phyloP scores from a whole-genome alignment of 2,888 invertebrate genomes.

The Phanerotoma sp. region DNA sequence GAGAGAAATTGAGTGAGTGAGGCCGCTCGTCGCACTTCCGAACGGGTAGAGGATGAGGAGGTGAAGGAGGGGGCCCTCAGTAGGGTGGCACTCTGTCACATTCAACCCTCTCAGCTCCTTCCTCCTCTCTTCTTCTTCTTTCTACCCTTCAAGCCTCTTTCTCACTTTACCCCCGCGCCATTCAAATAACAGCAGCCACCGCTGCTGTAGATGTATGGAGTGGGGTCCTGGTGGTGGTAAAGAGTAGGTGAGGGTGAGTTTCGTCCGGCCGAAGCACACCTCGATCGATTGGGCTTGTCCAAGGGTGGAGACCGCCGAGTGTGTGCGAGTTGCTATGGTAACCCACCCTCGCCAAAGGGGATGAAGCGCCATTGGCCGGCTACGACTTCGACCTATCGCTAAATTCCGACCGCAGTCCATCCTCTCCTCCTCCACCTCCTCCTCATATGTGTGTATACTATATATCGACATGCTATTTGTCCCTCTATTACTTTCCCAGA shows the following conservation, averaged over 20 bases:
- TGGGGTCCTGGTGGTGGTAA: slow-evolving; percentile 47
- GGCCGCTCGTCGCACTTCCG: slow-evolving; percentile 53
- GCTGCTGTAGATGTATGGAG: slow-evolving; percentile 35
- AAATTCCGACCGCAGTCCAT: slow-evolving; percentile 27
- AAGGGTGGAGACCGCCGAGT: slow-evolving; percentile 52
- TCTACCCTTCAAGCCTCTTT: slow-evolving; percentile 12
- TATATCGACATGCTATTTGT: neutral
- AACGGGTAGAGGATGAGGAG: too few species aligned
- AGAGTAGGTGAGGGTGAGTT: slow-evolving; percentile 57
- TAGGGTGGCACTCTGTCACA: slow-evolving; percentile 56
- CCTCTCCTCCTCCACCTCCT: slow-evolving; percentile 17
- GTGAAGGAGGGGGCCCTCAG: slow-evolving; percentile 35
- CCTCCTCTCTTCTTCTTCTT: slow-evolving; percentile 5
- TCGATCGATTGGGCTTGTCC: slow-evolving; percentile 59
- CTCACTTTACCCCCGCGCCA: slow-evolving; percentile 36
- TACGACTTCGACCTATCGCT: slow-evolving; percentile 41
- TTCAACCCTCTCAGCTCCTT: slow-evolving; percentile 51
- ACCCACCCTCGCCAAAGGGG: slow-evolving; percentile 55
- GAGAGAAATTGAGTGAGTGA: slow-evolving; percentile 32
- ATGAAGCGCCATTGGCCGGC: slow-evolving; percentile 58
- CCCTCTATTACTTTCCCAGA: neutral
- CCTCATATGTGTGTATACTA: neutral
- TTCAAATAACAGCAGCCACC: slow-evolving; percentile 55
- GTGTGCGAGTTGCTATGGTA: slow-evolving; percentile 51
- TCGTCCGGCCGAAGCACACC: slow-evolving; percentile 57